These are phyloP conservation scores for Eutrigla gurnardus DNA, from an alignment of 2,797 vertebrate species.

Conservation along the genomic window DNA sequence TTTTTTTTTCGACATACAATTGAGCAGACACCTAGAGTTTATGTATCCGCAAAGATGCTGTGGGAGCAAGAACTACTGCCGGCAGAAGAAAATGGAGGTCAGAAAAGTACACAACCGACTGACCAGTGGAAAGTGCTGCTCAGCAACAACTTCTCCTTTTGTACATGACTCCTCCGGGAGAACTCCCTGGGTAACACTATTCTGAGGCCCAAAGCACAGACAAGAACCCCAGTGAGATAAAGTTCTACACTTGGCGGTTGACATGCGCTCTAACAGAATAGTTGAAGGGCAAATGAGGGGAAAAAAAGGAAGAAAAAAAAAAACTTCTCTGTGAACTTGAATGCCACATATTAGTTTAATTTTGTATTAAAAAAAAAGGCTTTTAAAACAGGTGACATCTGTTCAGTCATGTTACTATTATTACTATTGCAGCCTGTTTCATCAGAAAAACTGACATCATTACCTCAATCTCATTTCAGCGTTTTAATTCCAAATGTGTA, in stretches of 20 bases:
- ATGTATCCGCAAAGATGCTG: slow-evolving; percentile 2
- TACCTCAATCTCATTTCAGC: slow-evolving; percentile 59
- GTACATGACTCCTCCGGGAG: slow-evolving; percentile 48
- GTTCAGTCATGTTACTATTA: slow-evolving; percentile 46
- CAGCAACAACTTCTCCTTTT: slow-evolving; percentile 58
- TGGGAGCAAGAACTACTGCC: slow-evolving; percentile 32
- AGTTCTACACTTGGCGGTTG: slow-evolving; percentile 51
- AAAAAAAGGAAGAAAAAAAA: slow-evolving; percentile 13
- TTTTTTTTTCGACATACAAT: not conserved
- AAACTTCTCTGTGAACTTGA: slow-evolving; percentile 17
- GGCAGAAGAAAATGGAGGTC: slow-evolving; percentile 50
- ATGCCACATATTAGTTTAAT: slow-evolving; percentile 28
- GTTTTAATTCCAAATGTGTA: slow-evolving; percentile 58
- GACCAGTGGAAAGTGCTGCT: slow-evolving; percentile 58
- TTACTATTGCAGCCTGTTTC: slow-evolving; percentile 59
- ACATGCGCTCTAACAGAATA: slow-evolving; percentile 55
- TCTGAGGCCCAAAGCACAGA: slow-evolving; percentile 54
- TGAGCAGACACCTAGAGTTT: slow-evolving; percentile 6
- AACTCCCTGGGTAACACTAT: slow-evolving; percentile 39
- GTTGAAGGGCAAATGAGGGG: slow-evolving; percentile 41
- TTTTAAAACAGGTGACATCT: slow-evolving; percentile 50
- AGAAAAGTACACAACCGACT: slow-evolving; percentile 46
- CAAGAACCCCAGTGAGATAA: slow-evolving; percentile 51
- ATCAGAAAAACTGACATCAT: slow-evolving; percentile 65
- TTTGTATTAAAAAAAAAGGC: slow-evolving; percentile 30